phyloP scores from a whole-genome alignment of 2,797 vertebrate species.

The Harpagifer antarcticus region DNA sequence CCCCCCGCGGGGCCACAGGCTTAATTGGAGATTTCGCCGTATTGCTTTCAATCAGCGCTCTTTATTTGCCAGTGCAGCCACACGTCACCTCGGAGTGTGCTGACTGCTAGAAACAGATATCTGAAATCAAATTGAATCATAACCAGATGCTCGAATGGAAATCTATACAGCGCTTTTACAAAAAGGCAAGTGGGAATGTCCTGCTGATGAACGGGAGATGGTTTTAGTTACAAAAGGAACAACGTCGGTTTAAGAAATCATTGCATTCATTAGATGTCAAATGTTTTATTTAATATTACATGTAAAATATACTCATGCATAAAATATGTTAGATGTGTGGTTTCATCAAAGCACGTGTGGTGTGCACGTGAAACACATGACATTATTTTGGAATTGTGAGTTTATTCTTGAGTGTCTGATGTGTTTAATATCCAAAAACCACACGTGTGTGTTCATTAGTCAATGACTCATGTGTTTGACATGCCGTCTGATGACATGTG shows the following conservation, averaged over 20 bases:
- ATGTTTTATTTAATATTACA: too few species aligned
- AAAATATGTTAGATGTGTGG: too few species aligned
- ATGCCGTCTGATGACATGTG: too few species aligned
- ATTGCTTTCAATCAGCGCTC: constrained; percentile 87
- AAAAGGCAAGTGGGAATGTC: neutral
- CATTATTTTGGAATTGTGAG: neutral
- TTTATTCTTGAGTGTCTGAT: neutral
- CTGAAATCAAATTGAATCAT: constrained; percentile 38
- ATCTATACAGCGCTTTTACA: neutral
- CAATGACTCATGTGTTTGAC: neutral
- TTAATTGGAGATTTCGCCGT: constrained; percentile 80
- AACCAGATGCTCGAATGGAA: neutral
- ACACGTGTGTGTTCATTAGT: too few species aligned
- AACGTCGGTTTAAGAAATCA: too few species aligned
- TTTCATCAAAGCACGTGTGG: too few species aligned
- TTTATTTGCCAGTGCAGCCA: constrained; percentile 80
- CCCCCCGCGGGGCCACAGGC: constrained; percentile 80
- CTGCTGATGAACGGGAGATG: neutral
- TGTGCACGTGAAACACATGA: neutral
- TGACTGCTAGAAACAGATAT: constrained; percentile 4
- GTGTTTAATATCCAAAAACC: neutral
- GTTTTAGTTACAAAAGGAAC: too few species aligned
- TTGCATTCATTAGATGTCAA: too few species aligned
- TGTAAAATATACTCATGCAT: too few species aligned
- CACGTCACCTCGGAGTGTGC: constrained; percentile 44